Evolutionary conservation across 2,113 vertebrate genomes (phyloP).

Genomic region (Macrotus californicus): DNA sequence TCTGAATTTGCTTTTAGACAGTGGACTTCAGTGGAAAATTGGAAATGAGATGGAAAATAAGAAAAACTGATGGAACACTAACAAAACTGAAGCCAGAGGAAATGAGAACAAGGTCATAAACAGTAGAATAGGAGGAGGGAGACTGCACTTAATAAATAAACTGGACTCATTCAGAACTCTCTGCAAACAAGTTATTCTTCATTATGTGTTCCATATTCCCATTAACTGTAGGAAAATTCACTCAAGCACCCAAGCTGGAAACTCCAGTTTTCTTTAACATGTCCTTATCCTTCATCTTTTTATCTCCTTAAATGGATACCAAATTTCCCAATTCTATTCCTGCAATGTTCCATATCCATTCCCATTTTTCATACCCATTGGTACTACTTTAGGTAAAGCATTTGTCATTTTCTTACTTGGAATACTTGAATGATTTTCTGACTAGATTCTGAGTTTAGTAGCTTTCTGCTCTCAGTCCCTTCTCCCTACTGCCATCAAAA

Average conservation of each 20-base stretch:
- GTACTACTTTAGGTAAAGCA: not conserved
- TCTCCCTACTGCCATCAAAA: not conserved
- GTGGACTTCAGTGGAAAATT: not conserved
- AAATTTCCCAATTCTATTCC: not conserved
- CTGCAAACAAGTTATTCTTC: not conserved
- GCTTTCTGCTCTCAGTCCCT: not conserved
- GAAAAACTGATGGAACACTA: not conserved
- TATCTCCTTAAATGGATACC: not conserved
- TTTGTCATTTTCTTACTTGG: not conserved
- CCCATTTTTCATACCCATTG: not conserved
- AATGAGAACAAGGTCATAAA: not conserved
- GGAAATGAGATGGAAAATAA: not conserved
- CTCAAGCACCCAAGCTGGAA: not conserved
- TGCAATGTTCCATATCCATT: not conserved
- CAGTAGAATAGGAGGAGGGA: not conserved
- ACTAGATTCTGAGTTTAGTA: not conserved
- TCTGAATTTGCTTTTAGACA: not conserved
- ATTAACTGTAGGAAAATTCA: not conserved
- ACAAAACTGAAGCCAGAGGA: not conserved
- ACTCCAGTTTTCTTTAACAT: not conserved
- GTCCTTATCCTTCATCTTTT: not conserved
- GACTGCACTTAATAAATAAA: not conserved
- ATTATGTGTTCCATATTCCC: not conserved
- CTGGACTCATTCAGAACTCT: not conserved
- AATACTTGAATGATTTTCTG: slow-evolving; percentile 1